These are phyloP conservation scores for Pyralis farinalis DNA, from an alignment of 2,888 invertebrate species.

Conservation along the genomic window DNA sequence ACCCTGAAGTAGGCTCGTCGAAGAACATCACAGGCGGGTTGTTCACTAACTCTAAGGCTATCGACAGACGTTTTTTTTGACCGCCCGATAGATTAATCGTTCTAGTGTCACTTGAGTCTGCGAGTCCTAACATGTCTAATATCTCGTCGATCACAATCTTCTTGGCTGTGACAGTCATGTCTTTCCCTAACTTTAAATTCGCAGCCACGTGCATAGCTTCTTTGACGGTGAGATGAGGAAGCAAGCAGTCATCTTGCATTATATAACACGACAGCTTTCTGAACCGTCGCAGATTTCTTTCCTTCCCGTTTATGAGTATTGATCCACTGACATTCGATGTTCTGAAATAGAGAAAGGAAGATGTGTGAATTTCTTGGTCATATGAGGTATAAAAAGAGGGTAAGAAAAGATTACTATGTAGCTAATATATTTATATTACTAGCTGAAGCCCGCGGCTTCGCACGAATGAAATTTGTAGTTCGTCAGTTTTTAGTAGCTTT, in stretches of 20 bases:
- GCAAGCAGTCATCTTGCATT: constrained; percentile 96
- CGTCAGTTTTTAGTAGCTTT: too few species aligned
- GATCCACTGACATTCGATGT: constrained; percentile 92
- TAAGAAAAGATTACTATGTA: too few species aligned
- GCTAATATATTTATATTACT: too few species aligned
- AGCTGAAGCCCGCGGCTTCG: too few species aligned
- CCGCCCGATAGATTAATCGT: constrained; percentile 93
- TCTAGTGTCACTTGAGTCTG: constrained; percentile 89
- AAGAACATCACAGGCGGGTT: constrained; percentile 99
- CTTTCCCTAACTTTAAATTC: constrained; percentile 93
- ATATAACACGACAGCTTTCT: constrained; percentile 97
- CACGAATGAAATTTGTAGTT: too few species aligned
- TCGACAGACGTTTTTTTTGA: constrained; percentile 94
- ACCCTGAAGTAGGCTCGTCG: constrained; percentile 95
- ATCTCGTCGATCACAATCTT: constrained; percentile 92
- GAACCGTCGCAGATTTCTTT: constrained; percentile 92
- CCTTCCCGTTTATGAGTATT: constrained; percentile 93
- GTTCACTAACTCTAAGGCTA: constrained; percentile 95
- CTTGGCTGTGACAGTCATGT: constrained; percentile 86
- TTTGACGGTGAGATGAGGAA: constrained; percentile 93
- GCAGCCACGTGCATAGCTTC: constrained; percentile 97
- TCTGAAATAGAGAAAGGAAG: constrained; percentile 62
- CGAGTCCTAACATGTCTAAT: constrained; percentile 90
- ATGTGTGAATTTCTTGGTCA: too few species aligned
- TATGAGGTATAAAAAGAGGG: too few species aligned